Evolutionary conservation across 2,888 invertebrate genomes (phyloP), one percentile per base, ranked within the genome.

Genomic region (Epicampocera succincta): DNA sequence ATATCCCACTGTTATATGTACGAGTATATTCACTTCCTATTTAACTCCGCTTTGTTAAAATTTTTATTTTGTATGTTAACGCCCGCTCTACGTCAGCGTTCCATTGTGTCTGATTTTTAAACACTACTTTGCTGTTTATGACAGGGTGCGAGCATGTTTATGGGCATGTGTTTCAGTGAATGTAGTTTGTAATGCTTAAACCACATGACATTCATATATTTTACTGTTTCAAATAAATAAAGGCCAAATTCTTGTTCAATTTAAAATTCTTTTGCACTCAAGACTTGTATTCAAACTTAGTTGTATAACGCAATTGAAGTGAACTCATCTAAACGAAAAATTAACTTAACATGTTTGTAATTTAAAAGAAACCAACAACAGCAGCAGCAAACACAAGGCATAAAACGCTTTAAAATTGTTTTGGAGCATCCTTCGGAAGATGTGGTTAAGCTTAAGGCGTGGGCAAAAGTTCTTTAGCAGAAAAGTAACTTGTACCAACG

Each of bases 91-190:
- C n/a, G n/a, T n/a, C n/a, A n/a, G n/a, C n/a, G n/a, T n/a, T n/a
- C n/a, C n/a, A n/a, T n/a, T n/a, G n/a, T n/a, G n/a, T 58, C 48
- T 46, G 44, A 33, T 56, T 42, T 61, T 61, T 50, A 29, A 17
- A 52, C 50, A 17, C 12, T 58, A 12, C 25, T n/a, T 17, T 56
- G 52, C 52, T 66, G 66, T 52, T 68, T 42, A 25, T 54, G 42
- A 25, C 42, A 68, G 25, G 52, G 4, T 25, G 40, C 15, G 13
- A 25, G 42, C 1, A 0, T 29, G 29, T 29, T 9, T 17, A 5
- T 42, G 54, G 25, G 25, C 8, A 4, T 6, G 12, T 66, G 12
- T 52, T 40, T 52, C 2, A 42, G 11, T 12, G 52, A 42, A 19
- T 52, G 42, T 52, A 38, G 65, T 33, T 38, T 65, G 19, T 9